Conservation (phyloP, 2,113 vertebrate genomes). For the Machaerirhynchus nigripectus region DNA sequence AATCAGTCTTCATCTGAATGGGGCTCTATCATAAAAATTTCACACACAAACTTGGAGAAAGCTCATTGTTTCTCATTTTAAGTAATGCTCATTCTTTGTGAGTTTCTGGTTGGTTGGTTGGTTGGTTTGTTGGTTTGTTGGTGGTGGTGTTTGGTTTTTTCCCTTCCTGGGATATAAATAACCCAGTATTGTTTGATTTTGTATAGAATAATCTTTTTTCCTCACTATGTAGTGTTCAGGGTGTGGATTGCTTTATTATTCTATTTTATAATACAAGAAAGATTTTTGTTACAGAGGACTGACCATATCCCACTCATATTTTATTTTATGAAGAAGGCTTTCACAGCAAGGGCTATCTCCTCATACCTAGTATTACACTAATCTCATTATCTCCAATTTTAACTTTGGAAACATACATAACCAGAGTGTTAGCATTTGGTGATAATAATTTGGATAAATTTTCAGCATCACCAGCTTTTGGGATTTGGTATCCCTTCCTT, state of each 20-base stretch:
- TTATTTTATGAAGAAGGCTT: background rate
- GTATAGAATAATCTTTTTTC: background rate
- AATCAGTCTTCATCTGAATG: slow-evolving; percentile 17
- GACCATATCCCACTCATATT: background rate
- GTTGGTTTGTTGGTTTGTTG: background rate
- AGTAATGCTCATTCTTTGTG: background rate
- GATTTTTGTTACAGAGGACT: background rate
- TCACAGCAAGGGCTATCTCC: background rate
- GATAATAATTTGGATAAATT: background rate
- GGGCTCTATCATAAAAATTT: background rate
- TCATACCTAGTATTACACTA: background rate
- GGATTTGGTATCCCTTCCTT: background rate
- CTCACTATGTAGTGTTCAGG: background rate
- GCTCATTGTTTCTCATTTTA: slow-evolving; percentile 8
- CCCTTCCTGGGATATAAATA: slow-evolving; percentile 7
- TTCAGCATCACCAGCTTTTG: background rate
- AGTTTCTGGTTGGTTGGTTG: background rate
- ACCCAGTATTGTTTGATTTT: background rate
- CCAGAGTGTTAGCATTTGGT: background rate
- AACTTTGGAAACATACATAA: background rate
- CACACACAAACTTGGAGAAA: background rate
- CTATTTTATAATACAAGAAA: background rate
- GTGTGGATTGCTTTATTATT: background rate
- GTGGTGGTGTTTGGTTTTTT: background rate
- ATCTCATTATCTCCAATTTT: background rate